Evolutionary conservation across 2,888 invertebrate genomes (phyloP).

Genomic region (Epinotia demarniana): DNA sequence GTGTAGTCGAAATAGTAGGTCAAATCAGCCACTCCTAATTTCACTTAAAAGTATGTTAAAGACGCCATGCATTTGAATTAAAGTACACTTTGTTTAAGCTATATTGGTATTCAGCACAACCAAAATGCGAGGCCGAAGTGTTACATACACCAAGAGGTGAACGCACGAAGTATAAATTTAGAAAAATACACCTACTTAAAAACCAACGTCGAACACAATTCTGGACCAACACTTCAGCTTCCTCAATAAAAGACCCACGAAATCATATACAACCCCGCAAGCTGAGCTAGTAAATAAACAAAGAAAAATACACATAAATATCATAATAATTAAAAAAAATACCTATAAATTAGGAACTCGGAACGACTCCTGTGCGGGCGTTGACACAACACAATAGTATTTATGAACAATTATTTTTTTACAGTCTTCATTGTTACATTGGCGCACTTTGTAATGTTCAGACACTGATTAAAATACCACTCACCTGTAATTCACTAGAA

Average conservation of each 20-base stretch:
- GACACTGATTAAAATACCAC: slow-evolving; percentile 46
- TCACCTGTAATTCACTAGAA: slow-evolving; percentile 56
- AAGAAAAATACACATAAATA: slow-evolving; percentile 37
- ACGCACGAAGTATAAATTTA: slow-evolving; percentile 63
- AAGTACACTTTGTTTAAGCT: slow-evolving; percentile 49
- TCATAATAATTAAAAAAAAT: slow-evolving; percentile 35
- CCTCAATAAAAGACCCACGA: slow-evolving; percentile 1
- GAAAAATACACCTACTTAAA: slow-evolving; percentile 49
- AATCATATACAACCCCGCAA: slow-evolving; percentile 3
- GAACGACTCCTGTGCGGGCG: slow-evolving; percentile 26
- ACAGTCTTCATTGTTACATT: slow-evolving; percentile 20
- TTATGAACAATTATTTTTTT: slow-evolving; percentile 8
- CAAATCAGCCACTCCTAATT: slow-evolving; percentile 36
- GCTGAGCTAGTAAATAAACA: slow-evolving; percentile 33
- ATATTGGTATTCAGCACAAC: slow-evolving; percentile 58
- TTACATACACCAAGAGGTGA: slow-evolving; percentile 59
- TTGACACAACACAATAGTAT: slow-evolving; percentile 40
- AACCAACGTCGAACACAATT: slow-evolving; percentile 22
- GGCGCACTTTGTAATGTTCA: slow-evolving; percentile 33
- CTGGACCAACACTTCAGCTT: slow-evolving; percentile 35
- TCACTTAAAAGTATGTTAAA: slow-evolving; percentile 25
- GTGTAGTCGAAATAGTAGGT: slow-evolving; percentile 31
- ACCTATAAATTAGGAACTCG: slow-evolving; percentile 36
- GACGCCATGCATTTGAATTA: slow-evolving; percentile 32
- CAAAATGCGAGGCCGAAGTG: slow-evolving; percentile 55